Conservation (phyloP, 2,888 invertebrate genomes). For the Neoascia interrupta region DNA sequence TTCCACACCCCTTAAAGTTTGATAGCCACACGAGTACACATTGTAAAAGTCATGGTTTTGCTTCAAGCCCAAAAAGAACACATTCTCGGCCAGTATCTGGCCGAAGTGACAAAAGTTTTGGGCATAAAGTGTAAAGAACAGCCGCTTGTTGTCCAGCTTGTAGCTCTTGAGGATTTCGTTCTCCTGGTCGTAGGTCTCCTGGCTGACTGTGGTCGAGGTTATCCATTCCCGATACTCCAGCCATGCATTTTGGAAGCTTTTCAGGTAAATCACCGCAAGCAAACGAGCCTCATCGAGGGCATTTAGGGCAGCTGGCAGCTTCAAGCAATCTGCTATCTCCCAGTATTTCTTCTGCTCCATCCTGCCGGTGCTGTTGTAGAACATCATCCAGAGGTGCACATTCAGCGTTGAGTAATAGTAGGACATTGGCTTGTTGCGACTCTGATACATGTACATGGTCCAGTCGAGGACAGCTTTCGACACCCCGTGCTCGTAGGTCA, state of each 20-base stretch:
- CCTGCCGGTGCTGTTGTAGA: conserved; percentile 75
- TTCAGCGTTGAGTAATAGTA: conserved; percentile 76
- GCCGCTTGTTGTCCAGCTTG: conserved; percentile 74
- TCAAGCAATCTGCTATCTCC: conserved; percentile 75
- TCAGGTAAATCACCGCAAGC: conserved; percentile 76
- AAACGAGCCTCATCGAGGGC: conserved; percentile 76
- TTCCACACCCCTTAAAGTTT: conserved; percentile 66
- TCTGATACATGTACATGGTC: conserved; percentile 76
- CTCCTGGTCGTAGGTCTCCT: conserved; percentile 75
- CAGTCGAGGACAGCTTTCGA: conserved; percentile 76
- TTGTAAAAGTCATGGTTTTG: conserved; percentile 74
- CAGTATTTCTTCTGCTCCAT: conserved; percentile 73
- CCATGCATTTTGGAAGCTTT: conserved; percentile 76
- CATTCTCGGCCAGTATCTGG: conserved; percentile 76
- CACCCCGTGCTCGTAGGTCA: conserved; percentile 73
- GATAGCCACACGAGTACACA: conserved; percentile 74
- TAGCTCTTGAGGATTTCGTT: conserved; percentile 74
- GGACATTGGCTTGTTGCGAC: conserved; percentile 77
- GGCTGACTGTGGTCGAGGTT: conserved; percentile 45
- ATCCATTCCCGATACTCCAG: conserved; percentile 75
- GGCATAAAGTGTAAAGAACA: conserved; percentile 77
- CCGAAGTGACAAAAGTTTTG: conserved; percentile 78
- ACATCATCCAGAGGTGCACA: conserved; percentile 77
- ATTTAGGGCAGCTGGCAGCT: conserved; percentile 75
- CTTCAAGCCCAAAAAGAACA: conserved; percentile 76